phyloP scores from a whole-genome alignment of 1,140 invertebrate genomes.

The Drosophila suzukii region DNA sequence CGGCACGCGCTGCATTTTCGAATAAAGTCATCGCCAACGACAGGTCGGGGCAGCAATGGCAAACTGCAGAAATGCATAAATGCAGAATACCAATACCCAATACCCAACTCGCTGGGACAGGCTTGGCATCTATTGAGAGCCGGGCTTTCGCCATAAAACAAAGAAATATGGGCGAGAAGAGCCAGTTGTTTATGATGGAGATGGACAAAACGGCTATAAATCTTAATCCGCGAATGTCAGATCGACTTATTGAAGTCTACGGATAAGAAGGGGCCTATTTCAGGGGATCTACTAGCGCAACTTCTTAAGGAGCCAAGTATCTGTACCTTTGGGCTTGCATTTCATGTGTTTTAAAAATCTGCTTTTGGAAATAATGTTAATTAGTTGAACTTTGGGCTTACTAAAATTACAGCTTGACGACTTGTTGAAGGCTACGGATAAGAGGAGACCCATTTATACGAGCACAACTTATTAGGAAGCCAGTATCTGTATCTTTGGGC shows the following conservation, averaged over 20 bases:
- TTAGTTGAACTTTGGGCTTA: too few relatives aligned
- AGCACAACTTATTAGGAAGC: too few relatives aligned
- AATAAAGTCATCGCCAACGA: slow-evolving; percentile 77
- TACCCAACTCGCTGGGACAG: slow-evolving; percentile 29
- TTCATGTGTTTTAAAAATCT: background rate
- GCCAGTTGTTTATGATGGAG: slow-evolving; percentile 43
- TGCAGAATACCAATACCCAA: slow-evolving; percentile 16
- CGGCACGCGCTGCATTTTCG: slow-evolving; percentile 81
- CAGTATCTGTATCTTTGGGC: too few relatives aligned
- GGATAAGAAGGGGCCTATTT: slow-evolving; percentile 15
- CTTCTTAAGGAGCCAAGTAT: slow-evolving; percentile 2
- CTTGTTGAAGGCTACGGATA: too few relatives aligned
- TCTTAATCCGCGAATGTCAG: slow-evolving; percentile 43
- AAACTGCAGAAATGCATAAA: slow-evolving; percentile 18
- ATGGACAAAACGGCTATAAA: slow-evolving; percentile 42
- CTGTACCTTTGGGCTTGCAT: too few relatives aligned
- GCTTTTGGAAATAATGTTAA: too few relatives aligned
- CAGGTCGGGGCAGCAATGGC: slow-evolving; percentile 57
- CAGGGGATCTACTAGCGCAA: slow-evolving; percentile 10
- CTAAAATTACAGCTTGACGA: too few relatives aligned
- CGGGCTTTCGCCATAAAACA: slow-evolving; percentile 48
- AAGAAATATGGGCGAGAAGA: slow-evolving; percentile 46
- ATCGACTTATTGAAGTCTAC: slow-evolving; percentile 31
- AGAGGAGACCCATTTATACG: too few relatives aligned
- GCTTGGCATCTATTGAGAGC: slow-evolving; percentile 53